Evolutionary conservation across 1,140 invertebrate species (phyloP).

Genomic region (Nixonia krombeini): DNA sequence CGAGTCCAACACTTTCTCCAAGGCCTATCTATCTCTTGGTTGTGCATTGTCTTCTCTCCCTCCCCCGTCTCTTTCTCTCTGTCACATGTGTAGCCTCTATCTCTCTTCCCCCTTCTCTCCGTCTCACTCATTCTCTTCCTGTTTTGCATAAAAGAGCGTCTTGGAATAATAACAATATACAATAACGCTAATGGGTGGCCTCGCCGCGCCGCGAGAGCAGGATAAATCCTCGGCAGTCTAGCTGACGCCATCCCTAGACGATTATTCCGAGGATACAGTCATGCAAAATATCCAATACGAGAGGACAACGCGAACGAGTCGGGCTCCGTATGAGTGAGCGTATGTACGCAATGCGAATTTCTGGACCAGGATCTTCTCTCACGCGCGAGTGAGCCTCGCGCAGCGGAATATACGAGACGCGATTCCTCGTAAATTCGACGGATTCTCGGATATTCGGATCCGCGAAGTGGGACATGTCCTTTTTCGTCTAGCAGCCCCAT

Average conservation of each 20-base stretch:
- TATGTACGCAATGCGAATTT: not conserved
- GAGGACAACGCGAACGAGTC: not conserved
- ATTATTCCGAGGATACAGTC: constrained; percentile 15
- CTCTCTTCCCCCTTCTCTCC: constrained; percentile 8
- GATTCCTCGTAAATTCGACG: constrained; percentile 7
- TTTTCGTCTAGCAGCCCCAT: no score
- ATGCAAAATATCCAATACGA: constrained; percentile 5
- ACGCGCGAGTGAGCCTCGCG: not conserved
- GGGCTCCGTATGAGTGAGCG: not conserved
- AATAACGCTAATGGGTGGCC: constrained; percentile 55
- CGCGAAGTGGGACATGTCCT: constrained; percentile 6
- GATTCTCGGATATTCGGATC: constrained; percentile 4
- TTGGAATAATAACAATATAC: constrained; percentile 57
- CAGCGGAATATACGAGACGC: no score
- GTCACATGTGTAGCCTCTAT: not conserved
- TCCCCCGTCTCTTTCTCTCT: not conserved
- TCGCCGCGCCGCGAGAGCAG: constrained; percentile 44
- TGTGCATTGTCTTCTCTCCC: constrained; percentile 20
- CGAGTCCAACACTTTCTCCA: constrained; percentile 37
- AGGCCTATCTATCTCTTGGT: constrained; percentile 27
- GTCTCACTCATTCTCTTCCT: constrained; percentile 16
- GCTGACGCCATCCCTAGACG: constrained; percentile 49
- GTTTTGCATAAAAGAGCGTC: constrained; percentile 49
- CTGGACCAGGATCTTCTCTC: constrained; percentile 2
- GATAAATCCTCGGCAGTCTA: constrained; percentile 53